Conservation (phyloP, 2,113 vertebrate genomes). For the Neodontobutis hainanensis region DNA sequence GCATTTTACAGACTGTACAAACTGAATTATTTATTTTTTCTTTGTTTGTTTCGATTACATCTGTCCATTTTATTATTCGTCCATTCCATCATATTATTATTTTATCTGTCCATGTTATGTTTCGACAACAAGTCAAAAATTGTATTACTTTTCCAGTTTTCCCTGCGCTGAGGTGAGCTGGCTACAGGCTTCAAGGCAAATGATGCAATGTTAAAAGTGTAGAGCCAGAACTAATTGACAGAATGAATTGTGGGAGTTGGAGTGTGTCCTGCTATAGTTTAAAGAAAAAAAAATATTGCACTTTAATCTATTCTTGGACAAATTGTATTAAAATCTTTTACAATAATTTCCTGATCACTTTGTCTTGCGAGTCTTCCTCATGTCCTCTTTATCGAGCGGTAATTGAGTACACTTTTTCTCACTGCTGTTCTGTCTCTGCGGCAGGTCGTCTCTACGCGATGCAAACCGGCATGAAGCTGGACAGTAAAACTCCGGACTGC, state of each 20-base stretch:
- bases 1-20: not conserved
- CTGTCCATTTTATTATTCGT: too few relatives aligned
- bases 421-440: constrained; percentile 27
- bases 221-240: constrained; percentile 18
- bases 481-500: constrained; percentile 95
- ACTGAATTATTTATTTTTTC: too few relatives aligned
- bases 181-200: not conserved
- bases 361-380: not conserved
- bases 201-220: constrained; percentile 4
- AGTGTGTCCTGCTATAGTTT: not conserved
- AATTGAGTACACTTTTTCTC: not conserved
- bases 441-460: constrained; percentile 94
- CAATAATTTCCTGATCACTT: constrained; percentile 3
- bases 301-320: not conserved
- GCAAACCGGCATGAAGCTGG: constrained; percentile 98
- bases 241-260: constrained; percentile 27
- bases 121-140: not conserved
- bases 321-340: too few relatives aligned
- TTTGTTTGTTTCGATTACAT: too few relatives aligned
- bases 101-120: too few relatives aligned
- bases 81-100: too few relatives aligned
- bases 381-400: not conserved
- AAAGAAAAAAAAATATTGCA: not conserved
- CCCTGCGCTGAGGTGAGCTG: not conserved
- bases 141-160: not conserved